Evolutionary conservation across 1,140 invertebrate genomes (phyloP).

Genomic region (Cyclina sinensis): DNA sequence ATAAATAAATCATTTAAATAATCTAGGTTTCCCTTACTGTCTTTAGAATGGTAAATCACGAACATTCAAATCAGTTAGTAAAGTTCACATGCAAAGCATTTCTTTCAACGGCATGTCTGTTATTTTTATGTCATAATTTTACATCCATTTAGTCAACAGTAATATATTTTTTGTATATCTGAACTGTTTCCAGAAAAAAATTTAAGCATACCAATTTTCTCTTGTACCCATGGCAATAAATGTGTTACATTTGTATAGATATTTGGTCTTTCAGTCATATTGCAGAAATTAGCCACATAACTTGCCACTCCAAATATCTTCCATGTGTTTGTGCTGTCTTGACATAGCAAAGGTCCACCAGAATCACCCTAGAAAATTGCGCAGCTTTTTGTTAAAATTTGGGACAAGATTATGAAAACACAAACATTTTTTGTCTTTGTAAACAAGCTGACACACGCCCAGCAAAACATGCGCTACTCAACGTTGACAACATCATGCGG

Average conservation of each 20-base stretch:
- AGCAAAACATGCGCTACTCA: background rate
- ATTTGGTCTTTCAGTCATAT: slow-evolving; percentile 73
- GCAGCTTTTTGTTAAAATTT: background rate
- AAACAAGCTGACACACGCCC: background rate
- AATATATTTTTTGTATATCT: too few relatives aligned
- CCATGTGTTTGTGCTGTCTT: slow-evolving; percentile 90
- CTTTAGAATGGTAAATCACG: too few relatives aligned
- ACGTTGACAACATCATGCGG: background rate
- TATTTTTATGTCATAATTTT: background rate
- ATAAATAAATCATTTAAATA: too few relatives aligned
- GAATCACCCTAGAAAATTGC: slow-evolving; percentile 91
- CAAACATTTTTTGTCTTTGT: background rate
- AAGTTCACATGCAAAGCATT: too few relatives aligned
- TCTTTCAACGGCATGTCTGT: background rate
- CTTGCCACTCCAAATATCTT: slow-evolving; percentile 93
- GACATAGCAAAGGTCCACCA: slow-evolving; percentile 93
- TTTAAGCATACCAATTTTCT: slow-evolving; percentile 74
- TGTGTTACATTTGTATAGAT: slow-evolving; percentile 78
- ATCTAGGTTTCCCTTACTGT: too few relatives aligned
- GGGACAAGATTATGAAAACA: too few relatives aligned
- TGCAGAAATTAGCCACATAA: slow-evolving; percentile 79
- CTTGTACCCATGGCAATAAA: slow-evolving; percentile 77
- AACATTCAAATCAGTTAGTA: too few relatives aligned
- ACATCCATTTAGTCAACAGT: too few relatives aligned
- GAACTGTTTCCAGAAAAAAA: too few relatives aligned